A percentile compares a stretch with the other conserved stretches of the same genome.
Evolutionary conservation across 1,140 invertebrate species (phyloP).

Genomic region (Ladona fulva): DNA sequence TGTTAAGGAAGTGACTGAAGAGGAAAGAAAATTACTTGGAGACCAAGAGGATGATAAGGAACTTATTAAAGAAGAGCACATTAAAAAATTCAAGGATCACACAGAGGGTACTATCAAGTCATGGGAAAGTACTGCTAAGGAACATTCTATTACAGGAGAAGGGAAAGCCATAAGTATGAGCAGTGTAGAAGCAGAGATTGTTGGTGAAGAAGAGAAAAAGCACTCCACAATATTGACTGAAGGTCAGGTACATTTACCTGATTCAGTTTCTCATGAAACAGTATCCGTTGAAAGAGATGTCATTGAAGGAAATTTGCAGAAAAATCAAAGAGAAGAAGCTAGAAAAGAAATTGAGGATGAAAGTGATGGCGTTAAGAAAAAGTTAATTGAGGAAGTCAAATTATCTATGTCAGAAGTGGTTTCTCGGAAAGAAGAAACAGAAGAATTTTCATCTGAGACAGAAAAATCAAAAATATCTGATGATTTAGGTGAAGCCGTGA

Average conservation of each 20-base stretch:
- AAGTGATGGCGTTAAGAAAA: conserved; percentile 18
- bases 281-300: conserved; percentile 12
- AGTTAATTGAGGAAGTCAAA: conserved; percentile 14
- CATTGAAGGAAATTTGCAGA: conserved; percentile 15
- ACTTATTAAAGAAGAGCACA: not conserved
- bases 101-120: not conserved
- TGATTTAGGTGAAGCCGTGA: not conserved
- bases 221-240: conserved; percentile 29
- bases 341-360: conserved; percentile 27
- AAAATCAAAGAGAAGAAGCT: conserved; percentile 24
- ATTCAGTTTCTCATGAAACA: not conserved
- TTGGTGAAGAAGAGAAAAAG: conserved; percentile 20
- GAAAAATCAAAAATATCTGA: not conserved
- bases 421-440: conserved; percentile 30
- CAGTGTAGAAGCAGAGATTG: conserved; percentile 13
- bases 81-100: not conserved
- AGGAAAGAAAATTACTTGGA: conserved; percentile 12
- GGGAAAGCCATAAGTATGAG: not conserved
- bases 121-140: conserved; percentile 5
- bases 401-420: conserved; percentile 23
- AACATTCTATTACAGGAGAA: conserved; percentile 2
- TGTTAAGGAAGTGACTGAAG: conserved; percentile 5
- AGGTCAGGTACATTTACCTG: conserved; percentile 18
- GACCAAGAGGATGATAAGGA: not conserved
- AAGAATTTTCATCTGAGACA: conserved; percentile 2